Base-by-base conservation (phyloP, 2,888 invertebrate species). In the Macaria notata region DNA sequence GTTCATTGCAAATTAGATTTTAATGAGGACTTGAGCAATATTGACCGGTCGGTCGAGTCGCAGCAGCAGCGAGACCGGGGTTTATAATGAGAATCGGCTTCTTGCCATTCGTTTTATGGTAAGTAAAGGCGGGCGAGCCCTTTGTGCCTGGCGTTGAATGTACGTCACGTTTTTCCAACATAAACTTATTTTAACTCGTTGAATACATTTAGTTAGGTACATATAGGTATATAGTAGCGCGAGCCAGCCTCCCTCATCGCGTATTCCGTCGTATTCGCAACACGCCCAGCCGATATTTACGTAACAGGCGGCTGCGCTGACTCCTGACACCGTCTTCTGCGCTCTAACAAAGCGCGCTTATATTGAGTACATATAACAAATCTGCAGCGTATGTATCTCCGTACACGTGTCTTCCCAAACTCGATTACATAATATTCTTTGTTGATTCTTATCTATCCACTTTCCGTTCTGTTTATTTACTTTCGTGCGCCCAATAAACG, bases 281-380 rank as follows among this genome's bases (percentile, higher is more conserved):
- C 86, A 88, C 88, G 84, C 87, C 86, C 82, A 81, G 82, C 79
- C 84, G 84, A 86, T 88, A 87, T 89, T 88, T 88, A 87, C 85
- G 86, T 87, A 86, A 85, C 84, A 84, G 82, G 79, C 85, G 83
- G 78, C 79, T 81, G 71, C 76, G 81, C 84, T 82, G 84, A 84
- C 86, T 87, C 78, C 80, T 86, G 84, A 84, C 85, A 81, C 79
- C 78, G 78, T 78, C 78, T 79, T 79, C 79, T 81, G 74, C 69
- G 70, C 71, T 75, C 74, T 77, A 75, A 78, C 73, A 75, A 77
- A 75, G 69, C 72, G 69, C 71, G 71, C 72, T 73, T 71, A 80
- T 78, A 78, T 77, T 74, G 72, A 73, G 72, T 72, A 76, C 75
- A 78, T 73, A 78, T 73, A 75, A 76, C 71, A 78, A 78, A 81